Base-by-base conservation (phyloP, 2,113 vertebrate genomes). In the Antechinus stuartii region DNA sequence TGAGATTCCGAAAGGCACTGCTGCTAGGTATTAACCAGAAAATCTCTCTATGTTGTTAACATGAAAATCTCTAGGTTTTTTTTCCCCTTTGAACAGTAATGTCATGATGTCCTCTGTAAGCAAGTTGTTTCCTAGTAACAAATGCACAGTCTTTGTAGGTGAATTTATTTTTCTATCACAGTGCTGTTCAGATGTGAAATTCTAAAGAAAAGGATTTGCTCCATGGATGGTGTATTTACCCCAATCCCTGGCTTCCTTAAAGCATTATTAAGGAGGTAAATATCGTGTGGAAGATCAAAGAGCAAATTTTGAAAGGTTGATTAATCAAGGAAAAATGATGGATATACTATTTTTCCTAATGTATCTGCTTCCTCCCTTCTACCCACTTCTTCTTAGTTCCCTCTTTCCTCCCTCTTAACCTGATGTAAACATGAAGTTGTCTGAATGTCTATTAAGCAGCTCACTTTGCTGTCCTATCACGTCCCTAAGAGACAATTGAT, bases 401-500 rank as follows among this genome's bases (percentile, higher is more conserved):
- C 30, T 0, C 46, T 30, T 14, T 46, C 9, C 24, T 92, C 89
- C 23, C 92, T 90, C 94, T 95, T 96, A 92, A 96, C 61, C 90
- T 47, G 93, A 96, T 89, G 91, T 96, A 98, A 95, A 97, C 91
- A 95, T 53, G 95, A 97, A 96, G 96, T 94, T 93, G 54, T 97
- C 89, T 94, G 95, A 96, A 97, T 97, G 96, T 95, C 94, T 97
- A 11, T 98, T 94, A 97, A 97, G 95, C 92, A 96, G 89, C 26
- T 97, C 97, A 47, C 23, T 96, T 96, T 92, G 95, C 94, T 96
- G 94, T 98, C 96, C 2, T 46, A 19, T 97, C 96, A 97, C 84
- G 57, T 97, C 97, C 30, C 0, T 50, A 96, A 91, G 96, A 98
- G 97, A 98, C 96, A 97, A 95, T 94, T 97, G 96, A 96, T 98